A percentile compares a stretch with the other conserved stretches of the same genome.
Evolutionary conservation across 2,888 invertebrate species (phyloP).

Genomic region (Drosophila subquinaria): DNA sequence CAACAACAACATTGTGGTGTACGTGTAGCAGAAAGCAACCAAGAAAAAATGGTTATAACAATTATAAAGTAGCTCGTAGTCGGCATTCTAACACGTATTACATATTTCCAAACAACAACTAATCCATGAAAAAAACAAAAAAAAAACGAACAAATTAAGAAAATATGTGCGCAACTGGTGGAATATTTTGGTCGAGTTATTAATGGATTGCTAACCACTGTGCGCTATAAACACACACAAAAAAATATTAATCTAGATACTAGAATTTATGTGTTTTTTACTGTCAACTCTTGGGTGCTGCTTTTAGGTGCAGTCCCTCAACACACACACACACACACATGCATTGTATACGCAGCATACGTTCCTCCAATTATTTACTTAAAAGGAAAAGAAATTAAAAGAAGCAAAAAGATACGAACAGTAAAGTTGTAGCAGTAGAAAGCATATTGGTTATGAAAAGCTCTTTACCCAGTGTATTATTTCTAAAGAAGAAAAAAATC

Average conservation of each 20-base stretch:
- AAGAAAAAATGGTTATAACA: constrained; percentile 41
- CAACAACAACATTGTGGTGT: constrained; percentile 23
- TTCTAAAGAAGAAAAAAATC: constrained; percentile 14
- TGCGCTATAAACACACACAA: constrained; percentile 51
- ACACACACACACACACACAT: constrained; percentile 19
- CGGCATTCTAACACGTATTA: constrained; percentile 55
- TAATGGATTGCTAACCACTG: constrained; percentile 35
- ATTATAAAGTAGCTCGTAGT: constrained; percentile 67
- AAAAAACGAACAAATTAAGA: constrained; percentile 13
- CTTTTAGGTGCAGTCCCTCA: constrained; percentile 33
- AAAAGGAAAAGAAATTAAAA: constrained; percentile 26
- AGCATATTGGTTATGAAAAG: constrained; percentile 21
- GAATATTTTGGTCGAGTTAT: constrained; percentile 17
- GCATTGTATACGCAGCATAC: constrained; percentile 60
- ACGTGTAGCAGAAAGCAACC: constrained; percentile 36
- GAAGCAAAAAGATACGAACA: constrained; percentile 25
- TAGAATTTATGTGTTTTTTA: constrained; percentile 60
- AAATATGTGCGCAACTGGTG: constrained; percentile 29
- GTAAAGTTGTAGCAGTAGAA: constrained; percentile 28
- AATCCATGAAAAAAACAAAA: constrained; percentile 48
- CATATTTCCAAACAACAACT: constrained; percentile 47
- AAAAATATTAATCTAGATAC: constrained; percentile 29
- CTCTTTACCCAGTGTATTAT: constrained; percentile 62
- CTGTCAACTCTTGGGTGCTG: constrained; percentile 55
- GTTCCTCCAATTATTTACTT: constrained; percentile 66